Evolutionary conservation across 2,797 vertebrate genomes (phyloP).

Genomic region (Lepus townsendii): DNA sequence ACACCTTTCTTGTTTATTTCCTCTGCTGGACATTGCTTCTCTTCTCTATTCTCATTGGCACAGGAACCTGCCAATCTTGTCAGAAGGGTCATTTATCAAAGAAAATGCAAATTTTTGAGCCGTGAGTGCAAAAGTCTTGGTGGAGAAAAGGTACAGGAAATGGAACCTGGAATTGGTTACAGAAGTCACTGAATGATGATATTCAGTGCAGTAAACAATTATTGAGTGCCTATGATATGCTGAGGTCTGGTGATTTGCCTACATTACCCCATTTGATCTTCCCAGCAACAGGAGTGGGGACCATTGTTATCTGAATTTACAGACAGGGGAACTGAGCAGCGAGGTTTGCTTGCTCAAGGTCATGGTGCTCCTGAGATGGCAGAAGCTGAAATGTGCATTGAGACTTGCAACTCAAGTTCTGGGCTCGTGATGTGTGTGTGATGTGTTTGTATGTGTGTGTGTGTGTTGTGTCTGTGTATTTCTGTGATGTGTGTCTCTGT

Average conservation of each 20-base stretch:
- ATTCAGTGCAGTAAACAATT: background rate
- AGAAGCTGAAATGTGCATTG: background rate
- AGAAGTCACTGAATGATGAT: background rate
- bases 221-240: background rate
- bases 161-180: background rate
- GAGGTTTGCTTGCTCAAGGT: background rate
- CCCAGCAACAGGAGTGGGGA: background rate
- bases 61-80: background rate
- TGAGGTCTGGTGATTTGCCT: background rate
- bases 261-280: background rate
- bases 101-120: conserved; percentile 24
- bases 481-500: too few relatives aligned
- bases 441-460: accelerated
- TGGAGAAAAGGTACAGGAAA: background rate
- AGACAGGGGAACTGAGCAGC: background rate
- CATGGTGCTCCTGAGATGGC: background rate
- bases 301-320: background rate
- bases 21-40: background rate
- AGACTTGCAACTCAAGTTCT: background rate
- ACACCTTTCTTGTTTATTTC: background rate
- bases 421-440: accelerated
- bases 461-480: too few relatives aligned
- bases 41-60: background rate
- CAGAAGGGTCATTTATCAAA: background rate
- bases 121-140: background rate